These are phyloP conservation scores for Malurus elegans DNA, from an alignment of 2,113 vertebrate species.

Conservation along the genomic window DNA sequence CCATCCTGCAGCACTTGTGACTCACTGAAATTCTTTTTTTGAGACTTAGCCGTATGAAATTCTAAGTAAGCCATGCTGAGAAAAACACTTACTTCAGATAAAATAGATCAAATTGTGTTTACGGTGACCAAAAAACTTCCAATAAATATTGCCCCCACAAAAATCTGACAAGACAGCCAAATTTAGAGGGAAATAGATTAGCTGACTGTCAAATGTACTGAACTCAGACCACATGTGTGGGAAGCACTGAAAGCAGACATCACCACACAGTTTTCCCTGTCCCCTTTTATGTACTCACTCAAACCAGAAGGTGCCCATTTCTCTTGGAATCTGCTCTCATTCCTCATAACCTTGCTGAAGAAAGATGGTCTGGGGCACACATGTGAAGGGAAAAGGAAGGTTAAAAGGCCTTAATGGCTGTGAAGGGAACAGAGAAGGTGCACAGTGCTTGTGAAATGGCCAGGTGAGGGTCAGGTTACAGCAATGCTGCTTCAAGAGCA, in stretches of 20 bases:
- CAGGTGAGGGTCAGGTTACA: not conserved
- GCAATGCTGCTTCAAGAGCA: not conserved
- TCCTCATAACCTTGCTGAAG: not conserved
- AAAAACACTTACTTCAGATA: not conserved
- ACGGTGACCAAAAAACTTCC: not conserved
- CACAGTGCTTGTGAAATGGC: not conserved
- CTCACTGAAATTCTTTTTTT: conserved; percentile 6
- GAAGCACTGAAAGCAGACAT: not conserved
- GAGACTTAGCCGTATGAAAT: not conserved
- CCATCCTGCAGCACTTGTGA: not conserved
- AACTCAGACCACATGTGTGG: not conserved
- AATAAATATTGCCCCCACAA: not conserved
- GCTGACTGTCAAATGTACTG: not conserved
- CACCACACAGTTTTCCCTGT: not conserved
- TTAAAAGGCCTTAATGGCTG: not conserved
- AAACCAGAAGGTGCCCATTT: not conserved
- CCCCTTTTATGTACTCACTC: not conserved
- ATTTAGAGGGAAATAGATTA: not conserved
- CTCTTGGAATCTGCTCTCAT: not conserved
- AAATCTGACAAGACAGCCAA: not conserved
- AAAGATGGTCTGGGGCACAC: not conserved
- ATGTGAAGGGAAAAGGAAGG: not conserved
- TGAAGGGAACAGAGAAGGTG: not conserved
- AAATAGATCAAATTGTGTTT: not conserved
- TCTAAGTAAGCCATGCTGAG: not conserved